phyloP scores from a whole-genome alignment of 2,888 invertebrate species.

The Parascotia fuliginaria region DNA sequence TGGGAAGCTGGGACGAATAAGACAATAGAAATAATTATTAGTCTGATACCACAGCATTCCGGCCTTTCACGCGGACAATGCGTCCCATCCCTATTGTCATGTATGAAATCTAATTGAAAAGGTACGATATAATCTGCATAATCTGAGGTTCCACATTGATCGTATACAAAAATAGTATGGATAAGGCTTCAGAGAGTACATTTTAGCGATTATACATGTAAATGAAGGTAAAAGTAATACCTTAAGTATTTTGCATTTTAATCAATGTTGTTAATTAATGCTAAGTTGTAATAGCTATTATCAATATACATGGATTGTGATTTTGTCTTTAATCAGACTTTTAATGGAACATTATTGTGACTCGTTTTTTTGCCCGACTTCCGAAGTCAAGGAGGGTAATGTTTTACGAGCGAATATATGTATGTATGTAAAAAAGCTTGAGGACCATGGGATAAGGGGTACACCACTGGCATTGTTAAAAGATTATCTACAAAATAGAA shows the following conservation, averaged over 20 bases:
- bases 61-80: conserved; percentile 54
- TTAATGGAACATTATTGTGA: too few species aligned
- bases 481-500: too few species aligned
- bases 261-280: conserved; percentile 1
- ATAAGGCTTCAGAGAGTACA: conserved; percentile 5
- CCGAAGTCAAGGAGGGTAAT: too few species aligned
- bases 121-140: conserved; percentile 49
- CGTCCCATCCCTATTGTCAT: conserved; percentile 55
- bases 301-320: not conserved
- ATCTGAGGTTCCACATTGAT: conserved; percentile 33
- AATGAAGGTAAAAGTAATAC: conserved; percentile 9
- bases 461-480: too few species aligned
- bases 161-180: conserved; percentile 13
- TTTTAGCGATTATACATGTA: conserved; percentile 8
- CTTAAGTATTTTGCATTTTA: conserved; percentile 8
- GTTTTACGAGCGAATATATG: too few species aligned
- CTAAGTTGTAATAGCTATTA: not conserved
- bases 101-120: conserved; percentile 64
- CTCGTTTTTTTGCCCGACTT: too few species aligned
- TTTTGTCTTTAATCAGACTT: too few species aligned
- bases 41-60: conserved; percentile 58
- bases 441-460: too few species aligned
- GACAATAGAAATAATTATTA: conserved; percentile 73
- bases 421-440: too few species aligned
- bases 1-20: conserved; percentile 52